Evolutionary conservation across 2,113 vertebrate genomes (phyloP).

Genomic region (Tamias sibiricus): DNA sequence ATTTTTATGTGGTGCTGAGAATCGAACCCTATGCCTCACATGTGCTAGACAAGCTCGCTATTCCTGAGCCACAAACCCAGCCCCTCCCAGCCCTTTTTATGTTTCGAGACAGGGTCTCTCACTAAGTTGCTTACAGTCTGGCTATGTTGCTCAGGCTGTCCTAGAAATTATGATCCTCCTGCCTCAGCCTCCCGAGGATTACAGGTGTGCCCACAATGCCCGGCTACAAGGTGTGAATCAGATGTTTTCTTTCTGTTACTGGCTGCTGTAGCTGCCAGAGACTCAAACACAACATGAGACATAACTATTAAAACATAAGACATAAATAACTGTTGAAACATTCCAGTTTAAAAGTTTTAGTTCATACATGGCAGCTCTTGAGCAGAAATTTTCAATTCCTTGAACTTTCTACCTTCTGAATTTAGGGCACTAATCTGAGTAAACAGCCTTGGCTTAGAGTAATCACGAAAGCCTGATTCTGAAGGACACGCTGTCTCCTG

Average conservation of each 20-base stretch:
- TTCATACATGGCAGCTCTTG: background rate
- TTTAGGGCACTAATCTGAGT: background rate
- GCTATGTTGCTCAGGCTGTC: too few species aligned
- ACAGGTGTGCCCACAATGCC: too few species aligned
- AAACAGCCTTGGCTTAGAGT: background rate
- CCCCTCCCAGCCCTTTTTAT: too few species aligned
- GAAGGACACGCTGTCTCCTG: background rate
- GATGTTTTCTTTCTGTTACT: background rate
- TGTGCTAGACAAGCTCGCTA: too few species aligned
- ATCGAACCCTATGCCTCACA: too few species aligned
- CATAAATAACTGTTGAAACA: accelerated
- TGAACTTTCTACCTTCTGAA: background rate
- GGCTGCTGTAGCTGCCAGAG: background rate
- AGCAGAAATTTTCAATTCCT: background rate
- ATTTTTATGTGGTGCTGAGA: too few species aligned
- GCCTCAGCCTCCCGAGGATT: too few species aligned
- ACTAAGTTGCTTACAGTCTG: too few species aligned
- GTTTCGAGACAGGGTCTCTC: too few species aligned
- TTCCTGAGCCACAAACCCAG: too few species aligned
- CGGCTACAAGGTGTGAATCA: background rate
- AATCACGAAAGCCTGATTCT: background rate
- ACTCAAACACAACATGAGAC: background rate
- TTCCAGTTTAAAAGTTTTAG: background rate
- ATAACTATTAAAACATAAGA: too few species aligned
- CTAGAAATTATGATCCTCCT: too few species aligned